These are phyloP conservation scores for Psittacula derbiana DNA, from an alignment of 2,797 vertebrate species.

Conservation along the genomic window DNA sequence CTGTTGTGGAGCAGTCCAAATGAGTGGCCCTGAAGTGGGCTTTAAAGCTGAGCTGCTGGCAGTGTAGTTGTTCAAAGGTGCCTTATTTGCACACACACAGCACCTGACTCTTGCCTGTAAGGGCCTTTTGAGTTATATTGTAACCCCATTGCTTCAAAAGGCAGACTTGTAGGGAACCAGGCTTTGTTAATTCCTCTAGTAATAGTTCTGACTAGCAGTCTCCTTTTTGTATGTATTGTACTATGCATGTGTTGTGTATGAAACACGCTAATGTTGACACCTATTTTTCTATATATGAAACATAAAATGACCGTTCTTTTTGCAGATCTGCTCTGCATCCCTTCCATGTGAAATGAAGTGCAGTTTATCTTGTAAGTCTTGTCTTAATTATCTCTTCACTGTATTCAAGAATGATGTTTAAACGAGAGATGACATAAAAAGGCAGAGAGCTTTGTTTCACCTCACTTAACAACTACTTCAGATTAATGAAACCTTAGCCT, in stretches of 20 bases:
- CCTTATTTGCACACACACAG: accelerated
- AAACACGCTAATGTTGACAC: neutral
- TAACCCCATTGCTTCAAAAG: neutral
- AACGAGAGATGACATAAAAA: constrained; percentile 49
- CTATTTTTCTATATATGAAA: neutral
- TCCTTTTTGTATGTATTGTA: neutral
- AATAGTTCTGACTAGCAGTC: neutral
- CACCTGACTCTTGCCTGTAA: neutral
- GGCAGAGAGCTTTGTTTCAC: constrained; percentile 74
- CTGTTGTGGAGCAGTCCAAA: neutral
- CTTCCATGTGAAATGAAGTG: neutral
- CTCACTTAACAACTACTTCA: constrained; percentile 75
- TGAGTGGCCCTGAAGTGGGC: neutral
- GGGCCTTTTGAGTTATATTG: neutral
- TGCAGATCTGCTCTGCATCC: neutral
- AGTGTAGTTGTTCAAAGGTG: neutral
- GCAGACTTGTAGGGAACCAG: neutral
- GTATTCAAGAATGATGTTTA: constrained; percentile 61
- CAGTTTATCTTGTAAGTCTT: neutral
- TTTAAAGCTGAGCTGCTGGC: neutral
- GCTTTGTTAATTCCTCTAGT: neutral
- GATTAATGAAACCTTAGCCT: constrained; percentile 81
- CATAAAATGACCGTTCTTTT: neutral
- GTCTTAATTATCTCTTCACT: constrained; percentile 42
- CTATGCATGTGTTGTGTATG: neutral